Evolutionary conservation across 2,113 vertebrate genomes (phyloP), one percentile per base, ranked within the genome.

Genomic region (Emydocephalus ijimae): DNA sequence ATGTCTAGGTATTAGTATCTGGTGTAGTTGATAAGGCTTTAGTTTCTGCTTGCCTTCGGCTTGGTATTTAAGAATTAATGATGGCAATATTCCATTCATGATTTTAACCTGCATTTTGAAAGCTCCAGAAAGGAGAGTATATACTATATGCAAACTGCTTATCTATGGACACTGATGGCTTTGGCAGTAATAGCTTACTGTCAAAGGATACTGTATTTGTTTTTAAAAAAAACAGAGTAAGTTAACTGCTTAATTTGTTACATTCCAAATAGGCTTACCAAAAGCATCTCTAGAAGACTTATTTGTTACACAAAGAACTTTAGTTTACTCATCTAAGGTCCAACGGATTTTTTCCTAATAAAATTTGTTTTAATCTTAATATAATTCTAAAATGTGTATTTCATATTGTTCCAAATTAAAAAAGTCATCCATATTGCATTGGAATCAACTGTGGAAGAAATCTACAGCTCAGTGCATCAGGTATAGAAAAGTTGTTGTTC

Each of bases 11-110:
- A 97, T 97, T 97, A 92, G 97, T 97, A 97, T 97, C 98, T 98
- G 98, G 97, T 93, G 39, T 89, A 93, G 95, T 96, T 97, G 98
- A 98, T 98, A 98, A 98, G 98, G 95, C 94, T 97, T 94, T 57
- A 14, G 95, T 97, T 96, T 94, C 96, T 97, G 94, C 94, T 93
- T 96, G 94, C 89, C 95, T 98, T 97, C 94, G 93, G 89, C 95
- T 93, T 96, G 96, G 95, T 97, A 97, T 97, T 97, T 98, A 96
- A 93, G 95, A 91, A 96, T 97, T 98, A 97, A 97, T 97, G 97
- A 93, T 96, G 97, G 91, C 94, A 96, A 93, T 96, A 96, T 95
- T 95, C 92, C 93, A 92, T 96, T 95, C 95, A 95, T 92, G 97
- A 97, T 97, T 96, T 95, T 96, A 94, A 34, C 94, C 95, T 96